Evolutionary conservation across 2,113 vertebrate species (phyloP).

Genomic region (Suncus etruscus): DNA sequence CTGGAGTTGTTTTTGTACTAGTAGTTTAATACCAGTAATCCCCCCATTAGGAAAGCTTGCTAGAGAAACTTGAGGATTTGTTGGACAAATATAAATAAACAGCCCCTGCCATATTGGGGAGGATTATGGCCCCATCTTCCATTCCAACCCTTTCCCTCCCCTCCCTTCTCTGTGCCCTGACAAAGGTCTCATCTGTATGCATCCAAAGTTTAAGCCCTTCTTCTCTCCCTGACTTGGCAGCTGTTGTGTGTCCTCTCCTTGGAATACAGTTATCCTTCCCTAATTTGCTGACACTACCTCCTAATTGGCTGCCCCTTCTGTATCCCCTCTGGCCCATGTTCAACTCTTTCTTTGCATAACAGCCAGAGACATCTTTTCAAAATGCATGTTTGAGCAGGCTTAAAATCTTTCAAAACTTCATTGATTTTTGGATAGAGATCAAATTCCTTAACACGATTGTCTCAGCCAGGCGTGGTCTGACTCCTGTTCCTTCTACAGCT

Average conservation of each 20-base stretch:
- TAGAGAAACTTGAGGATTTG: not conserved
- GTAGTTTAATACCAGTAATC: conserved; percentile 17
- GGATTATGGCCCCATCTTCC: conserved; percentile 23
- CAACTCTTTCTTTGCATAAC: conserved; percentile 26
- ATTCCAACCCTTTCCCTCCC: not conserved
- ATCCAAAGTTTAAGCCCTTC: not conserved
- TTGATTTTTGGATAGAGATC: conserved; percentile 37
- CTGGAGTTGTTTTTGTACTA: not conserved
- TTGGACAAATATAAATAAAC: not conserved
- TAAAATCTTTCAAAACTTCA: conserved; percentile 33
- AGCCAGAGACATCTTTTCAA: not conserved
- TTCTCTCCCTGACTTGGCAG: conserved; percentile 38
- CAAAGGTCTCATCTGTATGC: not conserved
- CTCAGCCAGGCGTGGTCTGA: not conserved
- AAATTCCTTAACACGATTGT: not conserved
- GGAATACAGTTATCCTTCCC: conserved; percentile 26
- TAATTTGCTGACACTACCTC: conserved; percentile 1
- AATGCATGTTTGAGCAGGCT: not conserved
- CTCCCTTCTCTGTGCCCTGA: not conserved
- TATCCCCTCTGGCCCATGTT: not conserved
- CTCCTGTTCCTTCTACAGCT: not conserved
- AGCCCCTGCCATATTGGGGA: not conserved
- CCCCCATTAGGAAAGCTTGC: not conserved
- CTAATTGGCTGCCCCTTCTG: not conserved
- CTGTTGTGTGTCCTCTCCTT: not conserved